These are phyloP conservation scores for Chydorus sphaericus DNA, from an alignment of 2,888 invertebrate species.

Conservation along the genomic window DNA sequence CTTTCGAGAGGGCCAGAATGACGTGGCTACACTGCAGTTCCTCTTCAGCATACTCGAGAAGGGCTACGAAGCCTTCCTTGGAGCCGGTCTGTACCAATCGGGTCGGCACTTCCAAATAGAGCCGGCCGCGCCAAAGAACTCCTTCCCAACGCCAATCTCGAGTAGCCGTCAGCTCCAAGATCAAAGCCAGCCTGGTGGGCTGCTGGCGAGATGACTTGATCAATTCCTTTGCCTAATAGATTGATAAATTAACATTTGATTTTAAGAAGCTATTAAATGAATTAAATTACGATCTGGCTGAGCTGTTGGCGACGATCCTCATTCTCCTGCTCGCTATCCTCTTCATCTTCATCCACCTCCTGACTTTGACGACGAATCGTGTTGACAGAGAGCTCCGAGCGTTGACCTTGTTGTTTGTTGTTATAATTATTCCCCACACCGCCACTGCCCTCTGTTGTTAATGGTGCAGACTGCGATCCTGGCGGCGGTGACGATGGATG, in stretches of 20 bases:
- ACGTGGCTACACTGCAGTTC: constrained; percentile 67
- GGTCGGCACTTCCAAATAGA: constrained; percentile 79
- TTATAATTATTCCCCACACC: constrained; percentile 43
- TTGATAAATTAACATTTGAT: neutral
- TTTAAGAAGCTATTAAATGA: neutral
- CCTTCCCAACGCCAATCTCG: constrained; percentile 73
- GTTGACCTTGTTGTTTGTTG: constrained; percentile 22
- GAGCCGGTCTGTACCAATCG: constrained; percentile 78
- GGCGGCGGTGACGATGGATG: constrained; percentile 29
- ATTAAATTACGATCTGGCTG: neutral
- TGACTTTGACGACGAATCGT: too few species aligned
- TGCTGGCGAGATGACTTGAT: constrained; percentile 43
- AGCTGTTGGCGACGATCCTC: too few species aligned
- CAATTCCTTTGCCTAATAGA: constrained; percentile 35
- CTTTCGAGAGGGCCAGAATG: constrained; percentile 65
- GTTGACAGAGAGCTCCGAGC: constrained; percentile 49
- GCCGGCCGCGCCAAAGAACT: constrained; percentile 55
- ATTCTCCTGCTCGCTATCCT: too few species aligned
- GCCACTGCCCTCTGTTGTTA: constrained; percentile 48
- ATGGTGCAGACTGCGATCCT: constrained; percentile 45
- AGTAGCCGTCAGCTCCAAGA: constrained; percentile 60
- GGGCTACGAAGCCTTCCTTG: constrained; percentile 84
- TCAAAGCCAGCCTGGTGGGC: constrained; percentile 55
- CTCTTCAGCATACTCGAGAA: constrained; percentile 92
- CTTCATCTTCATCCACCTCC: constrained; percentile 17